These are phyloP conservation scores for Hiodon tergisus DNA, from an alignment of 2,113 vertebrate species.

Conservation along the genomic window DNA sequence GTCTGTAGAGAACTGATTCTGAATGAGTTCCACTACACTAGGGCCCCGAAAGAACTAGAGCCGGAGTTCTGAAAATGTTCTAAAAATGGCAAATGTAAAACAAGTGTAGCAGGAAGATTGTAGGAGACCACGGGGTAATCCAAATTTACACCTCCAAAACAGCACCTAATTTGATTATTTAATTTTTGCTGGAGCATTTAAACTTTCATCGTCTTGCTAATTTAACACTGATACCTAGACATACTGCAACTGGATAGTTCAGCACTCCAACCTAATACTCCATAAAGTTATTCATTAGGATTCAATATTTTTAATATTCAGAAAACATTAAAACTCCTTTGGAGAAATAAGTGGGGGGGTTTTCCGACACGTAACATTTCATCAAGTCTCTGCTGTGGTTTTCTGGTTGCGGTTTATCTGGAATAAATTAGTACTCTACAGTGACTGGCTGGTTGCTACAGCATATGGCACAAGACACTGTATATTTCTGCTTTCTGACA, in stretches of 20 bases:
- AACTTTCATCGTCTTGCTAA: constrained; percentile 32
- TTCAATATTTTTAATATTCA: constrained; percentile 41
- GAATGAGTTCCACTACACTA: no score
- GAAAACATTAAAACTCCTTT: constrained; percentile 19
- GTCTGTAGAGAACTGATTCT: no score
- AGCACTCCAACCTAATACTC: constrained; percentile 37
- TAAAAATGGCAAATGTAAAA: no score
- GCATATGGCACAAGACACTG: constrained; percentile 13
- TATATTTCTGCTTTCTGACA: constrained; percentile 10
- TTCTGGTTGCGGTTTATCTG: constrained; percentile 48
- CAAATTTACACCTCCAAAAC: no score
- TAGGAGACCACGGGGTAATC: no score
- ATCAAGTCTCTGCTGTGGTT: constrained; percentile 53
- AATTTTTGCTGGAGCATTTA: constrained; percentile 17
- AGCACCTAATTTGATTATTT: no score
- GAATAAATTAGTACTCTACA: constrained; percentile 28
- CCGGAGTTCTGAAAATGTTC: no score
- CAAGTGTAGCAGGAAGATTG: no score
- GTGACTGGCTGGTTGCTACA: constrained; percentile 23
- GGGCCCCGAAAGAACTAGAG: no score
- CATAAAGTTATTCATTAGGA: constrained; percentile 38
- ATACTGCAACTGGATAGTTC: constrained; percentile 38
- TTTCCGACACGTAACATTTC: constrained; percentile 49
- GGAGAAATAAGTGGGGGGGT: constrained; percentile 47
- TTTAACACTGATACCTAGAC: constrained; percentile 32